Base-by-base conservation (phyloP, 2,113 vertebrate species). In the Ageneiosus marmoratus region DNA sequence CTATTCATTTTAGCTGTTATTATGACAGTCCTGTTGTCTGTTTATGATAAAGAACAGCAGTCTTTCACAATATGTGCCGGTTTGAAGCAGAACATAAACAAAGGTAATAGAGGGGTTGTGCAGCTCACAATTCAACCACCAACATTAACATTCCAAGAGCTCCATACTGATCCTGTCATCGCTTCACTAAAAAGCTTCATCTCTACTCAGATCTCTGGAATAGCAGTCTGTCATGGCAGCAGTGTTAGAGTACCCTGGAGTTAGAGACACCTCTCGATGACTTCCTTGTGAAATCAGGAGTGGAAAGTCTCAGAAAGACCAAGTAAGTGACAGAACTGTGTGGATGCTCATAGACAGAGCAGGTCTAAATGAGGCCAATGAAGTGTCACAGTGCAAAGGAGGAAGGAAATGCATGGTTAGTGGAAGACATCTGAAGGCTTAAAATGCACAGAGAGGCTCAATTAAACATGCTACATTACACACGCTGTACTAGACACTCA, bases 21-120 rank as follows among this genome's bases (percentile, higher is more conserved):
- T 56, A 83, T 50, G 76, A 79, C 56, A 74, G 56, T 6, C 12
- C 44, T 77, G 63, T 69, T 37, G 13, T 5, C n/a, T 41, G 55
- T 46, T 82, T 44, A 70, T 69, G 55, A 81, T 73, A 81, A 82
- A 73, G 55, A 82, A 81, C 79, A 82, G 65, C 58, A 80, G 65
- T 20, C 20, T 44, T 67, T 56, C 32, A 51, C 62, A 72, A 50
- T 55, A 1, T 15, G 20, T 8, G 76, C 48, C 67, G 62, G 48
- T 48, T 53, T 58, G 24, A 82, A 51, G 13, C 56, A 20, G 48
- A 65, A 58, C n/a, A 34, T n/a, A 27, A 44, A 60, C 65, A 10
- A 4, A 83, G 46, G n/a, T 75, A 83, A 86, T 79, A 44, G 81
- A 80, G 63, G 69, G 77, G 81, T n/a, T 70, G 69, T 44, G 56